Percentiles rank a stretch among this genome's conserved stretches.
Conservation (phyloP, 2,797 vertebrate genomes). For the Phrynocephalus forsythii region DNA sequence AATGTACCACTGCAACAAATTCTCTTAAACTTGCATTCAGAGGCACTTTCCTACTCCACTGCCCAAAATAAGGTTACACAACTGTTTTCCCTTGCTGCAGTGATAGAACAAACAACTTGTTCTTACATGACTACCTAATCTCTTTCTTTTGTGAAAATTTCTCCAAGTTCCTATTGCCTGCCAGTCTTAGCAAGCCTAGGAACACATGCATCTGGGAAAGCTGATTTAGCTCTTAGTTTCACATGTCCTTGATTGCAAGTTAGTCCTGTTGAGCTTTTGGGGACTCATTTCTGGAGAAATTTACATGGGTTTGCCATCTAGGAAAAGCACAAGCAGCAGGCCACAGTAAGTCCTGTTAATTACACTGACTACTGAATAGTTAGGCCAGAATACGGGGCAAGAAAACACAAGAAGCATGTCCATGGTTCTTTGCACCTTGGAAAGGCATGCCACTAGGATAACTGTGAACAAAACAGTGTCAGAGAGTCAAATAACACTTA, state of each 20-base stretch:
- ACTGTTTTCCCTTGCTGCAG: background rate
- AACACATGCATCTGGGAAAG: background rate
- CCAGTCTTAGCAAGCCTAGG: background rate
- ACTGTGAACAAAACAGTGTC: background rate
- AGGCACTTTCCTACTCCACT: background rate
- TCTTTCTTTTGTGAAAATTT: background rate
- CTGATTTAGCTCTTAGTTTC: background rate
- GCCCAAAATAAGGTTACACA: background rate
- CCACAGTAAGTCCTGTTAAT: background rate
- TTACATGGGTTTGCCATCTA: background rate
- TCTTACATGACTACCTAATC: constrained; percentile 1
- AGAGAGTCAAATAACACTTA: background rate
- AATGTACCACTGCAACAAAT: background rate
- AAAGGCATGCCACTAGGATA: background rate
- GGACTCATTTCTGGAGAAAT: background rate
- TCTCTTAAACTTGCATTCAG: background rate
- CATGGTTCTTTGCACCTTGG: background rate
- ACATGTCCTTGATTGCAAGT: background rate
- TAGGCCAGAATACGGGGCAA: background rate
- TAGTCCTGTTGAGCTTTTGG: background rate
- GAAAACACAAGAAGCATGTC: background rate
- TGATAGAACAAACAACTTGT: constrained; percentile 3
- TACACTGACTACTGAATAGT: background rate
- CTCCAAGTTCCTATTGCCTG: background rate
- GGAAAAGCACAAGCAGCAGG: background rate